Conservation (phyloP, 2,113 vertebrate genomes). For the Lepidothrix coronata region DNA sequence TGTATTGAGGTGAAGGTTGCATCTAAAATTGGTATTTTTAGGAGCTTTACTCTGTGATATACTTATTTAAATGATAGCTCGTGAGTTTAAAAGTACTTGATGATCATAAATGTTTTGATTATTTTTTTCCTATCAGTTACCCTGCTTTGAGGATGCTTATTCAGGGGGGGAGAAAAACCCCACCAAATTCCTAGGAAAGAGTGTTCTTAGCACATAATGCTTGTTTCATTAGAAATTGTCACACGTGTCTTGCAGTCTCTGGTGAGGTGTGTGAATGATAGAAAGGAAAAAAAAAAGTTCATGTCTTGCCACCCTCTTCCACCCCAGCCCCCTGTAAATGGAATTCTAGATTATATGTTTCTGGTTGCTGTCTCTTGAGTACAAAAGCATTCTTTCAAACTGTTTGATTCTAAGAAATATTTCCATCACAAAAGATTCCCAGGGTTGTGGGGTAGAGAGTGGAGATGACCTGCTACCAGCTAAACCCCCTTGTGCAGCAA, state of each 20-base stretch:
- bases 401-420: background rate
- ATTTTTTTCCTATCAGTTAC: background rate
- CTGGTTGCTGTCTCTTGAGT: background rate
- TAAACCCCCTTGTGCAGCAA: background rate
- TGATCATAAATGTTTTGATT: background rate
- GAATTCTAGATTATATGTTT: conserved; percentile 28
- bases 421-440: background rate
- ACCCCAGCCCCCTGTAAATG: background rate
- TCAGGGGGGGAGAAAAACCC: fast-evolving
- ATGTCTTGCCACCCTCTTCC: background rate
- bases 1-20: background rate
- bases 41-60: background rate
- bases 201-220: background rate
- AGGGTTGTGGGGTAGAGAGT: background rate
- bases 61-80: background rate
- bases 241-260: background rate
- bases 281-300: background rate
- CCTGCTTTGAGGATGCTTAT: background rate
- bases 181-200: background rate
- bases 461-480: background rate
- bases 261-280: background rate
- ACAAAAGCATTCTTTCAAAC: background rate
- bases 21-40: background rate
- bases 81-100: background rate
- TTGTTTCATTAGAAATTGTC: background rate